Conservation (phyloP, 1,140 invertebrate genomes). For the Drosophila athabasca region DNA sequence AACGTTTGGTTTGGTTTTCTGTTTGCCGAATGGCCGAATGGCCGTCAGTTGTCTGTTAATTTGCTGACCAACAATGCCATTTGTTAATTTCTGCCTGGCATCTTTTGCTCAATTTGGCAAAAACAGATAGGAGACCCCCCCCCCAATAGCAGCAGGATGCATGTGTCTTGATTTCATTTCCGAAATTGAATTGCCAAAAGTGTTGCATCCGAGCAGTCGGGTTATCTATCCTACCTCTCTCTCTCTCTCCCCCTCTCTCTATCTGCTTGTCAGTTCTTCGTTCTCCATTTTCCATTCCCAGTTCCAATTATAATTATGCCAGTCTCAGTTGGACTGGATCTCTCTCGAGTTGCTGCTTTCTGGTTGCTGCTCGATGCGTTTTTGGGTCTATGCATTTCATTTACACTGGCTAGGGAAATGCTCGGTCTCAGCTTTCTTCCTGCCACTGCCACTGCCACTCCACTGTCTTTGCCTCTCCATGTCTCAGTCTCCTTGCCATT, state of each 20-base stretch:
- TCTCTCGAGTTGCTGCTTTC: constrained; percentile 2
- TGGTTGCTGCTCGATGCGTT: constrained; percentile 38
- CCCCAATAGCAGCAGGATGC: not conserved
- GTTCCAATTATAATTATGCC: constrained; percentile 64
- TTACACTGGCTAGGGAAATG: constrained; percentile 50
- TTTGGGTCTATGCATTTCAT: constrained; percentile 67
- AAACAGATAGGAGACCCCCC: constrained; percentile 6
- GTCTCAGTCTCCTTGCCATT: constrained; percentile 8
- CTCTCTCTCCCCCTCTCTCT: not conserved
- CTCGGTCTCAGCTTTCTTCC: not conserved
- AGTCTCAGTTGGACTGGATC: constrained; percentile 54
- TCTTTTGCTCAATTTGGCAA: constrained; percentile 64
- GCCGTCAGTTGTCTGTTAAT: constrained; percentile 69
- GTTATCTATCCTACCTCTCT: too few species aligned
- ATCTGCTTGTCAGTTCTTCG: constrained; percentile 18
- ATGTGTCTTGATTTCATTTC: constrained; percentile 57
- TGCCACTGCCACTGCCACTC: not conserved
- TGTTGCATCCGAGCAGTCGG: constrained; percentile 18
- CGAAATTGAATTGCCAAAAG: constrained; percentile 66
- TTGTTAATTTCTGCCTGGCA: constrained; percentile 67
- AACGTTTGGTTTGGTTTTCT: constrained; percentile 16
- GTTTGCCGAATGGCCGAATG: constrained; percentile 8
- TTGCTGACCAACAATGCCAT: constrained; percentile 67
- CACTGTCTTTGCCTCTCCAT: not conserved
- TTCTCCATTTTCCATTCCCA: constrained; percentile 16